Base-by-base conservation (phyloP, 2,888 invertebrate genomes). In the Dasysyrphus tricinctus region DNA sequence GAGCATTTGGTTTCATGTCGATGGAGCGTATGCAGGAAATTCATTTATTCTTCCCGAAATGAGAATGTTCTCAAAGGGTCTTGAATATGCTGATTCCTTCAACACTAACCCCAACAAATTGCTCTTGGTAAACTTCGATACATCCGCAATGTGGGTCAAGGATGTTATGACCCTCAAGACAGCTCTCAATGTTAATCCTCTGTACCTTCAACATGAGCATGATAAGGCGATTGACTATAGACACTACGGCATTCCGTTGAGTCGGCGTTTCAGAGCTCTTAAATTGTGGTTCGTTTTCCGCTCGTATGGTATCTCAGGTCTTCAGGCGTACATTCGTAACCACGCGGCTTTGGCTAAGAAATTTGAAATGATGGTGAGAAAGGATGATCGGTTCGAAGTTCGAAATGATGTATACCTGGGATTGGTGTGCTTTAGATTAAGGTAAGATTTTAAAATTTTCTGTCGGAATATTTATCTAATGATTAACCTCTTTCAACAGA, bases 91-190 rank as follows among this genome's bases (percentile, higher is more conserved):
- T 0, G 96, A 96, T 90, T 97, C 97, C 0, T 96, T 98, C 92
- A 97, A 97, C 91, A 96, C 96, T 11, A 98, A 98, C 91, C 96
- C 97, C 0, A 97, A 97, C 91, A 98, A 98, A 92, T 96, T 97
- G 95, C 93, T 98, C 90, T 93, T 97, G 76, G 96, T 96, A 5
- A 96, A 96, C 91, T 97, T 97, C 89, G 97, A 98, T 91, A 97
- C 97, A 88, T 96, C 97, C 0, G 95, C 96, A 19, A 93, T 98
- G 91, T 98, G 97, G 97, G 97, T 95, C 65, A 94, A 94, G 65
- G 96, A 97, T 90, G 94, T 96, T 51, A 95, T 96, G 90, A 94
- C 95, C 77, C 93, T 98, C 67, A 97, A 97, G 4, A 95, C 95
- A 39, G 97, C 97, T 0, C 93, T 98, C n/a, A 94, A 96, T 24